phyloP scores from a whole-genome alignment of 2,113 vertebrate species.

The Sceloporus tristichus region DNA sequence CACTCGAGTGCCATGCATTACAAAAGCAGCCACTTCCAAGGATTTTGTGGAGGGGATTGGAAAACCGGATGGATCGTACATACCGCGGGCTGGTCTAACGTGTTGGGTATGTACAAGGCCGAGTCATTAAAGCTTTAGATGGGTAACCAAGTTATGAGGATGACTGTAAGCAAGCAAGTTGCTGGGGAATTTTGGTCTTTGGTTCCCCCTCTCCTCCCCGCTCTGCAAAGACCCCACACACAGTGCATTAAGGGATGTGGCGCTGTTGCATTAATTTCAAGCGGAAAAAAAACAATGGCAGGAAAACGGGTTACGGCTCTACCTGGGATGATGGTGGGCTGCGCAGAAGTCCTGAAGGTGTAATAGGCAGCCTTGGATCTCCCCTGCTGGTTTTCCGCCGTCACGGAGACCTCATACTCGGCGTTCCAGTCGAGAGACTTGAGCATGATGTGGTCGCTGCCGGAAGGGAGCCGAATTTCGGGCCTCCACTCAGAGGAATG shows the following conservation, averaged over 20 bases:
- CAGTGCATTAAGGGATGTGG: conserved; percentile 76
- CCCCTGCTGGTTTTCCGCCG: conserved; percentile 95
- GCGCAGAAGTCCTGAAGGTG: conserved; percentile 86
- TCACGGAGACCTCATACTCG: conserved; percentile 91
- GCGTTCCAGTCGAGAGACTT: conserved; percentile 92
- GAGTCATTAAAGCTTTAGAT: conserved; percentile 67
- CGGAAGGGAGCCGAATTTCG: conserved; percentile 88
- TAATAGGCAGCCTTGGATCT: conserved; percentile 88
- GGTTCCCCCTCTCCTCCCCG: too few relatives aligned
- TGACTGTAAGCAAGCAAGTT: conserved; percentile 81
- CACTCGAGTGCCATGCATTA: not conserved
- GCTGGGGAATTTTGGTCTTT: conserved; percentile 58
- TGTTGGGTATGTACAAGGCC: conserved; percentile 59
- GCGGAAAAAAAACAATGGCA: conserved; percentile 63
- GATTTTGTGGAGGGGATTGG: not conserved
- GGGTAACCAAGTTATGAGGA: conserved; percentile 73
- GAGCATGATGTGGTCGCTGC: conserved; percentile 87
- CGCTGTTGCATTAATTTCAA: conserved; percentile 76
- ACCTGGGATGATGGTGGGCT: conserved; percentile 95
- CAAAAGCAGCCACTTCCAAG: accelerated
- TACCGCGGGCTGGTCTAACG: conserved; percentile 28
- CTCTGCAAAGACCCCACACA: conserved; percentile 45
- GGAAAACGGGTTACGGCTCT: conserved; percentile 48
- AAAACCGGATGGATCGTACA: conserved; percentile 41
- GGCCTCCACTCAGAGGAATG: conserved; percentile 89